Base-by-base conservation (phyloP, 2,113 vertebrate genomes). In the Heterotis niloticus region DNA sequence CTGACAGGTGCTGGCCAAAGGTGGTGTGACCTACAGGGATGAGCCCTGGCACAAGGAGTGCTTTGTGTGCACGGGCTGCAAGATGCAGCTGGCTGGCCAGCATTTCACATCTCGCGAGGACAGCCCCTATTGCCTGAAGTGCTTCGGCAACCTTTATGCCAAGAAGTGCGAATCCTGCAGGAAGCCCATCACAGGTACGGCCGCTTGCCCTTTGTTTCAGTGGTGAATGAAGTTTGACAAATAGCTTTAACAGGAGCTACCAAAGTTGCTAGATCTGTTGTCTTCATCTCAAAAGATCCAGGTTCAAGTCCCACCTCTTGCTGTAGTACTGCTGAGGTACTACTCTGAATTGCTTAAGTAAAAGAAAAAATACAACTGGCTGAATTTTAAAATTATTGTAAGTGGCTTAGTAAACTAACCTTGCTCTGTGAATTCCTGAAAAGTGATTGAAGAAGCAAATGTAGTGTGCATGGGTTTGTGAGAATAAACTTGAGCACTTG, bases 31-130 rank as follows among this genome's bases (percentile, higher is more conserved):
- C 62, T 99, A 99, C 86, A 93, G 96, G 29, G 96, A 99, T 0
- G 96, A 99, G 90, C 96, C 98, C 0, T 99, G 96, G 96, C 98
- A 99, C 88, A 96, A 96, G 88, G 98, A 99, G 89, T 99, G 98
- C 87, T 96, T 99, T 70, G 94, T 99, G 85, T 99, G 98, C 91
- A 95, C 94, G 0, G 93, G 92, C 88, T 99, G 98, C 90, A 93
- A 96, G 90, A 92, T 90, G 0, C 97, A 96, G 89, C 91, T 99
- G 90, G 96, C 98, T 5, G 98, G 98, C 67, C 96, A 98, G 86
- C 97, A 98, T 88, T 99, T 99, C 92, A 99, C 98, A 84, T 99
- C 98, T 79, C 91, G 95, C 81, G 97, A 98, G 0, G 98, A 99
- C 3, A 96, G 91, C 84, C 98, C 98, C 0, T 99, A 96, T 91